phyloP scores from a whole-genome alignment of 2,888 invertebrate genomes.

The Lordiphosa andalusiaca region DNA sequence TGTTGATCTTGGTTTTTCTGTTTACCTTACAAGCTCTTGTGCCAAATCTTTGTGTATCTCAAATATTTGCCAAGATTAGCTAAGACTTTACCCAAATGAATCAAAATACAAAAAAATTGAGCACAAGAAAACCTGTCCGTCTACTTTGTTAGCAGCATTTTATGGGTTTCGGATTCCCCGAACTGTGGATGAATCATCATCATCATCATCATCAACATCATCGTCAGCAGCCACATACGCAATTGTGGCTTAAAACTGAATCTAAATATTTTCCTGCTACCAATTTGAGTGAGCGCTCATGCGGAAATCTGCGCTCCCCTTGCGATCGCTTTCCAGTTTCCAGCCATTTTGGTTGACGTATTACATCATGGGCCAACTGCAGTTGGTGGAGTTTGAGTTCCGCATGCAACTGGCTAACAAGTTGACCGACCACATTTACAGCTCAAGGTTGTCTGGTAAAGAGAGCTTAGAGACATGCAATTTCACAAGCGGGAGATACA shows the following conservation, averaged over 20 bases:
- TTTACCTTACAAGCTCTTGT: no score
- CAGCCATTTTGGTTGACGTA: conserved; percentile 23
- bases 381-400: conserved; percentile 39
- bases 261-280: conserved; percentile 20
- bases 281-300: conserved; percentile 22
- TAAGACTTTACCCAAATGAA: conserved; percentile 15
- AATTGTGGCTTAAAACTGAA: conserved; percentile 29
- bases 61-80: conserved; percentile 3
- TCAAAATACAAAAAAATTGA: conserved; percentile 6
- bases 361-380: conserved; percentile 53
- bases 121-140: conserved; percentile 46
- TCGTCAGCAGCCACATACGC: conserved; percentile 12
- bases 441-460: conserved; percentile 36
- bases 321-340: conserved; percentile 24
- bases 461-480: background rate
- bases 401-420: conserved; percentile 49
- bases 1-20: no score
- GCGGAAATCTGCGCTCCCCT: conserved; percentile 29
- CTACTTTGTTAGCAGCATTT: conserved; percentile 49
- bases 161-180: conserved; percentile 76
- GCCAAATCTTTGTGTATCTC: no score
- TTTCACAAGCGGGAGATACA: conserved; percentile 1
- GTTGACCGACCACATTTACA: conserved; percentile 15
- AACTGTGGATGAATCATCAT: conserved; percentile 70
- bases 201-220: background rate